phyloP scores from a whole-genome alignment of 2,113 vertebrate species.

The Tauraco erythrolophus region DNA sequence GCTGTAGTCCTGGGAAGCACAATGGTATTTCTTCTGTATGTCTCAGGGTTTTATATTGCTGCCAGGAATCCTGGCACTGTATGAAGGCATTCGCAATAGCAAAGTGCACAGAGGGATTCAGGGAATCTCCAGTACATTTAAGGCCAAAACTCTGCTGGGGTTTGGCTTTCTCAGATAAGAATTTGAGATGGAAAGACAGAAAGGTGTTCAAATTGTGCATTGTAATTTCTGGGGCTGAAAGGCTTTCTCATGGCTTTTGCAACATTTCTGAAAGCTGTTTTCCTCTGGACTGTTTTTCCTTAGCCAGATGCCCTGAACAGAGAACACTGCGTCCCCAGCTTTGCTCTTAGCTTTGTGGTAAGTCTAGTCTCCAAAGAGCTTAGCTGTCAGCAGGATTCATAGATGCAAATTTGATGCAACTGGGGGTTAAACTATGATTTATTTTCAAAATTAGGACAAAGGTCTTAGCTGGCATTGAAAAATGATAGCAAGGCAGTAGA shows the following conservation, averaged over 20 bases:
- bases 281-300: neutral
- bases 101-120: neutral
- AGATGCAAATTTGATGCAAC: slow-evolving; percentile 3
- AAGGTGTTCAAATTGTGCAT: neutral
- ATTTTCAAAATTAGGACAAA: slow-evolving; percentile 23
- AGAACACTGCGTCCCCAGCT: neutral
- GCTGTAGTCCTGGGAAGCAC: neutral
- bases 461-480: neutral
- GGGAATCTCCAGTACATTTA: neutral
- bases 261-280: slow-evolving; percentile 7
- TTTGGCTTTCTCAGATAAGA: neutral
- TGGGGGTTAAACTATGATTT: slow-evolving; percentile 8
- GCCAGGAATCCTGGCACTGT: neutral
- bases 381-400: slow-evolving; percentile 36
- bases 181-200: neutral
- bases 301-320: neutral
- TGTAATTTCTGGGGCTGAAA: neutral
- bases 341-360: neutral
- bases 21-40: neutral
- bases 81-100: neutral
- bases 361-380: neutral
- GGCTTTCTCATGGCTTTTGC: neutral
- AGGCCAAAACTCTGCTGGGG: neutral
- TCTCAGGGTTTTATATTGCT: neutral
- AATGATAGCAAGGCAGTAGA: neutral